Evolutionary conservation across 2,797 vertebrate genomes (phyloP).

Genomic region (Leptatherina wallacei): DNA sequence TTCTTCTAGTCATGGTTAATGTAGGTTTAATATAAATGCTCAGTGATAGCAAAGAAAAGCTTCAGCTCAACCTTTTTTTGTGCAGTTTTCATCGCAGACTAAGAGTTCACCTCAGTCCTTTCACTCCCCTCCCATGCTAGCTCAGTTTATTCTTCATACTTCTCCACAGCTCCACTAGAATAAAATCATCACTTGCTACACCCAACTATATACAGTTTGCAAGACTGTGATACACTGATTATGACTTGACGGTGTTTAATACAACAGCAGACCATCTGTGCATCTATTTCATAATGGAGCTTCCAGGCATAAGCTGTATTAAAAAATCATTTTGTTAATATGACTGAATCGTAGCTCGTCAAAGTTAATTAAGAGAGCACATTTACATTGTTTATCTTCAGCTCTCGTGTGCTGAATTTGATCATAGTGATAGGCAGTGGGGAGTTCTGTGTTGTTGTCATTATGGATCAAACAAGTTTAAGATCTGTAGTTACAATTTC

Average conservation of each 20-base stretch:
- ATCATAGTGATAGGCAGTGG: neutral
- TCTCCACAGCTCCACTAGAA: neutral
- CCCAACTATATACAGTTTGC: neutral
- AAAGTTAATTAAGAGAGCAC: neutral
- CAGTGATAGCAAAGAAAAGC: neutral
- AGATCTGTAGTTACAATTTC: neutral
- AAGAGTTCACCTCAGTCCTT: slow-evolving; percentile 4
- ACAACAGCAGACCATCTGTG: neutral
- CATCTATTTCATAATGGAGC: neutral
- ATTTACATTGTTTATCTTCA: neutral
- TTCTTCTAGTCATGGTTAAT: neutral
- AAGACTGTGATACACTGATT: neutral
- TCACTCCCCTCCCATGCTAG: neutral
- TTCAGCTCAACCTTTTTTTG: slow-evolving; percentile 2
- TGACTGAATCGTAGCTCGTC: neutral
- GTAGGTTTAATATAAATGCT: neutral
- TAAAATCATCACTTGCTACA: neutral
- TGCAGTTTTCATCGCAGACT: neutral
- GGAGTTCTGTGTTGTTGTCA: neutral
- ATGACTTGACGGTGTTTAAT: neutral
- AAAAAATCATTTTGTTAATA: neutral
- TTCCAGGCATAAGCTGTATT: neutral
- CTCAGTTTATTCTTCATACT: neutral
- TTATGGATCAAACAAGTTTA: neutral
- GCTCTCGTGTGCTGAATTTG: neutral